phyloP scores from a whole-genome alignment of 2,113 vertebrate genomes.

The Mastomys natalensis region DNA sequence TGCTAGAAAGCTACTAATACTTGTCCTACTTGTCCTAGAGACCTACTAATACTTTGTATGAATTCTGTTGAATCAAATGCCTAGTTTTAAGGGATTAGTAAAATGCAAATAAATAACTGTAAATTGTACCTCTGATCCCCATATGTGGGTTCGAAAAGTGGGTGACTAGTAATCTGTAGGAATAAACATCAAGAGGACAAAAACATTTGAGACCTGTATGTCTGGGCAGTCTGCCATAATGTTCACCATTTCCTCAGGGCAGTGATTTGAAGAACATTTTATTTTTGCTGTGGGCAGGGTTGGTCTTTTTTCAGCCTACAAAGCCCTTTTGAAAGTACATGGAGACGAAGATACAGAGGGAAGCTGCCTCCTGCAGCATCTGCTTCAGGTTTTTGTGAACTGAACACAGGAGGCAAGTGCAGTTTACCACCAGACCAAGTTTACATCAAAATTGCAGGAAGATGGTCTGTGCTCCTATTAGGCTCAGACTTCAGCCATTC shows the following conservation, averaged over 20 bases:
- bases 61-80: conserved; percentile 28
- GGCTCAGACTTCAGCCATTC: background rate
- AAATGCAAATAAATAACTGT: conserved; percentile 18
- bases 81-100: conserved; percentile 3
- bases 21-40: background rate
- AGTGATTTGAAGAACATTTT: conserved; percentile 31
- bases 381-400: background rate
- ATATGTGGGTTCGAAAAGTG: background rate
- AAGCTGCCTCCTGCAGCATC: background rate
- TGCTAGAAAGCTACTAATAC: conserved; percentile 18
- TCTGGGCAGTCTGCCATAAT: background rate
- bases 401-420: background rate
- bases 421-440: background rate
- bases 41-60: background rate
- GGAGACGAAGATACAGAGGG: background rate
- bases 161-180: background rate
- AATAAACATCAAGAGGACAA: conserved; percentile 9
- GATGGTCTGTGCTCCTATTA: background rate
- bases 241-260: background rate
- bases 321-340: conserved; percentile 26
- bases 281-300: background rate
- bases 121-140: conserved; percentile 4
- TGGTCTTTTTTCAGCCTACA: conserved; percentile 13
- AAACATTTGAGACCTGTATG: background rate
- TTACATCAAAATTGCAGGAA: conserved; percentile 4